A percentile compares a stretch with the other conserved stretches of the same genome.
These are phyloP conservation scores for Zoanthus solanderi DNA, from an alignment of 92 coral and sea anemone species.

Conservation along the genomic window DNA sequence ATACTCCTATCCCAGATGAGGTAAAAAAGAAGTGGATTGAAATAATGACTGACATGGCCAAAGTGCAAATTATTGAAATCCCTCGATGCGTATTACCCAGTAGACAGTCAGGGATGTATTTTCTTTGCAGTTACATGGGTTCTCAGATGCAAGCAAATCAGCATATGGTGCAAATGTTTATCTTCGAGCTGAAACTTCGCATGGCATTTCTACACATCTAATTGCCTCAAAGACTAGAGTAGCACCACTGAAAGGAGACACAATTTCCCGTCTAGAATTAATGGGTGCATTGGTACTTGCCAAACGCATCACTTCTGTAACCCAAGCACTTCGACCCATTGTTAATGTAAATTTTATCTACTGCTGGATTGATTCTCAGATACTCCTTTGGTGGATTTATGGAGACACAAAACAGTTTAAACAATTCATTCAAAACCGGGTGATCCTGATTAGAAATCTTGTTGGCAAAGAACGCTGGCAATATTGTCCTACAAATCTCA, in stretches of 20 bases:
- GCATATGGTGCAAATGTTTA: slow-evolving; percentile 44
- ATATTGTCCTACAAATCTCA: slow-evolving; percentile 48
- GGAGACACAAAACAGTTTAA: slow-evolving; percentile 43
- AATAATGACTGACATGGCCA: slow-evolving; percentile 9
- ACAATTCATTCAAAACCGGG: slow-evolving; percentile 59
- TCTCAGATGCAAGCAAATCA: slow-evolving; percentile 37
- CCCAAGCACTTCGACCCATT: slow-evolving; percentile 23
- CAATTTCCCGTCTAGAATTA: slow-evolving; percentile 63
- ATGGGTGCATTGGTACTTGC: slow-evolving; percentile 61
- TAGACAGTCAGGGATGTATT: slow-evolving; percentile 2
- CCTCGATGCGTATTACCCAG: slow-evolving; percentile 16
- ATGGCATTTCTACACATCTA: slow-evolving; percentile 22
- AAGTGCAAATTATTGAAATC: slow-evolving; percentile 41
- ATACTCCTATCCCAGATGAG: slow-evolving; percentile 6
- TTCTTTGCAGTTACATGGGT: slow-evolving; percentile 48
- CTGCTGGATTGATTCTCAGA: slow-evolving; percentile 55
- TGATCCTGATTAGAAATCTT: slow-evolving; percentile 37
- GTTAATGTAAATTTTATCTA: slow-evolving; percentile 24
- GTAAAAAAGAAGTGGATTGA: slow-evolving; percentile 1
- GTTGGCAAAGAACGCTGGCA: slow-evolving; percentile 44
- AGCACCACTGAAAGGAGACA: slow-evolving; percentile 44
- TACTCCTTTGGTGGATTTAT: slow-evolving; percentile 59
- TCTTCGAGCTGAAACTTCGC: slow-evolving; percentile 47
- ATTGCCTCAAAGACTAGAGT: slow-evolving; percentile 30
- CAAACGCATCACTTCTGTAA: slow-evolving; percentile 28